Evolutionary conservation across 2,797 vertebrate genomes (phyloP), one percentile per base, ranked within the genome.

Genomic region (Perdix hodgsoniae): DNA sequence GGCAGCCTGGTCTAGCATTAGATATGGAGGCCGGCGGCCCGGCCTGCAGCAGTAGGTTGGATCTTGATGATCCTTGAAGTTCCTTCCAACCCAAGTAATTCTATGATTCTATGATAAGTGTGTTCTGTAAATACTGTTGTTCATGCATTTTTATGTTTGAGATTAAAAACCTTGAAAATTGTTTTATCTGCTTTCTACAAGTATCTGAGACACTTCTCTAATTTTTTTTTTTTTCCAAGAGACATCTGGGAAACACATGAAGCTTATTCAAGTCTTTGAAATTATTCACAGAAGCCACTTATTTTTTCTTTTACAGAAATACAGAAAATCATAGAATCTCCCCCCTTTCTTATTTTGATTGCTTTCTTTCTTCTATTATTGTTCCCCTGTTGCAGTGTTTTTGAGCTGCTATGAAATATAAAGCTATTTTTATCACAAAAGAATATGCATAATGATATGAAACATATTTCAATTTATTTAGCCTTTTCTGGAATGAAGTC

Each of bases 381-480:
- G 95, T 94, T 96, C 71, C 87, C 91, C 42, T 77, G 56, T 92
- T 42, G 42, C 16, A 42, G 15, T 44, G 80, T 96, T 96, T 97
- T 96, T 90, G 74, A 96, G 79, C 56, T 91, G 44, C 83, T 94
- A 84, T 3, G 7, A 96, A 96, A 95, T 95, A 86, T 67, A 91
- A 94, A 83, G 50, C 75, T 97, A 95, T 97, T 97, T 97, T 97
- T 97, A 96, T 95, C 93, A 97, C 73, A 96, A 93, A 96, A 95
- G 80, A 88, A 88, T 95, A 95, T 91, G 47, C 90, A 96, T 95
- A 95, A 97, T 93, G 73, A 89, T 92, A 96, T 97, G 96, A 97
- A 97, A 91, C 90, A 94, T 95, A 95, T 94, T 97, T 96, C 87
- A 97, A 94, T 97, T 96, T 97, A 95, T 97, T 97, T 97, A 97